Conservation (phyloP, 2,113 vertebrate species). For the Leucopternis melanops region DNA sequence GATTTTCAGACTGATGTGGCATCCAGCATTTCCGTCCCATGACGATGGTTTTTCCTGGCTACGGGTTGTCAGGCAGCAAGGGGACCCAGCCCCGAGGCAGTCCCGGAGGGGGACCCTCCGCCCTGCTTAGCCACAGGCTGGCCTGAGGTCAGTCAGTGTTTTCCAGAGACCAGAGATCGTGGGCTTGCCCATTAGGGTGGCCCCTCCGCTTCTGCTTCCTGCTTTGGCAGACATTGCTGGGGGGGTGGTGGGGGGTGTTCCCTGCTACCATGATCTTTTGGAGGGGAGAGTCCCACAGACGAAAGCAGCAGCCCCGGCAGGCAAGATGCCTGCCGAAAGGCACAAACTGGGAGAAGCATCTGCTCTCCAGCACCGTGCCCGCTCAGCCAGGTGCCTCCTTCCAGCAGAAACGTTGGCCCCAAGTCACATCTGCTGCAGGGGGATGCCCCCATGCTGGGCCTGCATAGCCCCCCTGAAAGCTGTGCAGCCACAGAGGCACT, state of each 20-base stretch:
- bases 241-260: rapidly evolving
- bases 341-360: not conserved
- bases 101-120: not conserved
- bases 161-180: not conserved
- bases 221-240: not conserved
- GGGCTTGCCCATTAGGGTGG: not conserved
- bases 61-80: not conserved
- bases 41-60: not conserved
- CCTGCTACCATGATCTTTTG: not conserved
- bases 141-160: not conserved
- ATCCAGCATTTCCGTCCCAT: not conserved
- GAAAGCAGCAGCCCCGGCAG: not conserved
- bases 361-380: not conserved
- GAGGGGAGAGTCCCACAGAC: not conserved
- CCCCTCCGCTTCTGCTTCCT: not conserved
- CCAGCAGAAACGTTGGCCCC: not conserved
- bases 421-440: not conserved
- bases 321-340: not conserved
- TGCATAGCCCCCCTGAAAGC: not conserved
- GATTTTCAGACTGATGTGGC: not conserved
- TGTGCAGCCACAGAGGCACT: not conserved
- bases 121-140: not conserved
- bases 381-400: not conserved
- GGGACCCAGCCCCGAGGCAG: not conserved
- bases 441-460: not conserved